Conservation (phyloP, 2,113 vertebrate genomes). For the Poecile atricapillus region DNA sequence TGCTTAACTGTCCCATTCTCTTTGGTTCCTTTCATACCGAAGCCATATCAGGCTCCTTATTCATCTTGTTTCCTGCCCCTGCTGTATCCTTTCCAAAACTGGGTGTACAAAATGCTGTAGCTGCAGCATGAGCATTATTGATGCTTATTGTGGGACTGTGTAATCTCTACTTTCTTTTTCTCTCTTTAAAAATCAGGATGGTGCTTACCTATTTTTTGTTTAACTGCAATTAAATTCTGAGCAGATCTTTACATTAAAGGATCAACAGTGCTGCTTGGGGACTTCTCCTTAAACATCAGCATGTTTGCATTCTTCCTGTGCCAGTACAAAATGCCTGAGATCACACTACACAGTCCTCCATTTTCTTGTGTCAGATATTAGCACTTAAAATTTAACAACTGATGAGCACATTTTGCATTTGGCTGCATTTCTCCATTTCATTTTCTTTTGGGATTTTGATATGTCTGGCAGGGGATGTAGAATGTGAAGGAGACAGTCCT, state of each 20-base stretch:
- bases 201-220: not conserved
- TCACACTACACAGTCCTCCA: not conserved
- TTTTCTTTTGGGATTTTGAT: slow-evolving; percentile 4
- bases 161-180: not conserved
- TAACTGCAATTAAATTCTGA: slow-evolving; percentile 38
- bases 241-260: slow-evolving; percentile 46
- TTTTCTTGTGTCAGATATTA: slow-evolving; percentile 24
- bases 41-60: not conserved
- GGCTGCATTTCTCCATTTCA: slow-evolving; percentile 25
- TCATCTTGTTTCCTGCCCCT: slow-evolving; percentile 21
- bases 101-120: not conserved
- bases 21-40: not conserved
- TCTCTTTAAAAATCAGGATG: slow-evolving; percentile 22
- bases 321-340: not conserved
- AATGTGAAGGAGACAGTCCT: slow-evolving; percentile 13
- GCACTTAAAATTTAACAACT: slow-evolving; percentile 42
- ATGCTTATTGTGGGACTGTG: not conserved
- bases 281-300: slow-evolving; percentile 8
- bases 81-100: not conserved
- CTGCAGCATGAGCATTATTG: not conserved
- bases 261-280: slow-evolving; percentile 9
- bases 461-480: not conserved
- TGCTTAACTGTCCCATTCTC: not conserved
- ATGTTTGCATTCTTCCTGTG: not conserved
- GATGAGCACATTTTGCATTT: slow-evolving; percentile 36